Conservation (phyloP, 2,113 vertebrate genomes). For the Cricetomys ansorgei region DNA sequence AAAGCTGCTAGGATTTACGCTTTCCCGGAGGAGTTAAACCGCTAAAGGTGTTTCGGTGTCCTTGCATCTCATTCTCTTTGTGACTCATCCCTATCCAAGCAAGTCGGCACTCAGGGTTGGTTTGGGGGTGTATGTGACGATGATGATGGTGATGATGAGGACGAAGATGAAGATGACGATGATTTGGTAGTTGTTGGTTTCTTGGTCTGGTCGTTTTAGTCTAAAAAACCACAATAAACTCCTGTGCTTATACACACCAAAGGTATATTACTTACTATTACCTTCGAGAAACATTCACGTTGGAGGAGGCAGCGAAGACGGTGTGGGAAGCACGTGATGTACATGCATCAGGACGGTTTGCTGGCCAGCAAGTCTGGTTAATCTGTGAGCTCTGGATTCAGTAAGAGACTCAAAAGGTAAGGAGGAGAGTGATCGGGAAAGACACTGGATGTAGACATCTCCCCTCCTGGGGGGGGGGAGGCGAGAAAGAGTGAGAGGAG, state of each 20-base stretch:
- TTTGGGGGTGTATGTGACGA: too few relatives aligned
- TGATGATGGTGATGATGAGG: too few relatives aligned
- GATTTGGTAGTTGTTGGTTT: not conserved
- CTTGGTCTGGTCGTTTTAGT: not conserved
- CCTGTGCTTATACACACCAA: not conserved
- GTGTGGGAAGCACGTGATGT: not conserved
- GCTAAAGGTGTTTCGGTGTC: not conserved
- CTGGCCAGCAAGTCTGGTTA: not conserved
- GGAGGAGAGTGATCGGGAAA: not conserved
- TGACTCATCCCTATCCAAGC: not conserved
- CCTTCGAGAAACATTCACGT: not conserved
- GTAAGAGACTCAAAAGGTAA: not conserved
- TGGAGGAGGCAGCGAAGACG: not conserved
- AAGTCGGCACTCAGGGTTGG: not conserved
- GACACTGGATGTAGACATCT: not conserved
- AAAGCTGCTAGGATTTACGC: not conserved
- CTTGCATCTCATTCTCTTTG: not conserved
- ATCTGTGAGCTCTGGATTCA: not conserved
- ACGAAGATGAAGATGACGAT: too few relatives aligned
- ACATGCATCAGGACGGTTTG: not conserved
- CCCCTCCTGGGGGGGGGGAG: not conserved
- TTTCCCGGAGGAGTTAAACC: slow-evolving; percentile 5
- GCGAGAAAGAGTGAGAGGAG: too few relatives aligned
- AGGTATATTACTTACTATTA: not conserved
- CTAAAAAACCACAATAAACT: not conserved